These are phyloP conservation scores for Barbus barbus DNA, from an alignment of 2,113 vertebrate species.

Conservation along the genomic window DNA sequence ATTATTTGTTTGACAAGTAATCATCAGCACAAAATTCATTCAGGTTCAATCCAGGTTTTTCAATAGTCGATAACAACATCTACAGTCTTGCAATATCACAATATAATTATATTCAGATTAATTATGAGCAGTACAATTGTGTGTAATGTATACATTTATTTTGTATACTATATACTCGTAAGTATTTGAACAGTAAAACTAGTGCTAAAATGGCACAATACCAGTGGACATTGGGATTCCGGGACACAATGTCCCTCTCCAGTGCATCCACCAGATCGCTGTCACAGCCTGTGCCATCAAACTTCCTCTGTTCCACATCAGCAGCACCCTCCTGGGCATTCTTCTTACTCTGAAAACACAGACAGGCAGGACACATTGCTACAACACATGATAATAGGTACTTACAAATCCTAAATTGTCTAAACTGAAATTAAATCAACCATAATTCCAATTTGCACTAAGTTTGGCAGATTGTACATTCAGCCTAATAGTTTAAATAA, in stretches of 20 bases:
- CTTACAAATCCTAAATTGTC: not conserved
- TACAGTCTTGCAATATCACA: too few relatives aligned
- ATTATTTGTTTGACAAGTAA: too few relatives aligned
- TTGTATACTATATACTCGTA: not conserved
- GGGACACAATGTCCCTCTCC: conserved; percentile 95
- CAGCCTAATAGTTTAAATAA: not conserved
- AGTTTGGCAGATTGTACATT: not conserved
- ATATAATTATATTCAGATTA: not conserved
- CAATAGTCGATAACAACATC: too few relatives aligned
- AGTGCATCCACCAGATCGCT: conserved; percentile 89
- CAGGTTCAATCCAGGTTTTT: too few relatives aligned
- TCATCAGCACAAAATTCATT: too few relatives aligned
- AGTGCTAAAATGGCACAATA: conserved; percentile 61
- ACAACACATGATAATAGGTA: not conserved
- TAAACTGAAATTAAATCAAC: not conserved
- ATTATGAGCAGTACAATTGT: not conserved
- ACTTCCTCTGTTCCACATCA: conserved; percentile 87
- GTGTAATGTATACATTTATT: not conserved
- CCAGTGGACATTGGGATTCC: conserved; percentile 94
- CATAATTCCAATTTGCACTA: not conserved
- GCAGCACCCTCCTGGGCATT: conserved; percentile 74
- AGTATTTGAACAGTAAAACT: not conserved
- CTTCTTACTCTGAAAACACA: conserved; percentile 80
- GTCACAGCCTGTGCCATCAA: conserved; percentile 89
- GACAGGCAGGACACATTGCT: not conserved